Evolutionary conservation across 2,797 vertebrate genomes (phyloP).

Genomic region (Manis pentadactyla): DNA sequence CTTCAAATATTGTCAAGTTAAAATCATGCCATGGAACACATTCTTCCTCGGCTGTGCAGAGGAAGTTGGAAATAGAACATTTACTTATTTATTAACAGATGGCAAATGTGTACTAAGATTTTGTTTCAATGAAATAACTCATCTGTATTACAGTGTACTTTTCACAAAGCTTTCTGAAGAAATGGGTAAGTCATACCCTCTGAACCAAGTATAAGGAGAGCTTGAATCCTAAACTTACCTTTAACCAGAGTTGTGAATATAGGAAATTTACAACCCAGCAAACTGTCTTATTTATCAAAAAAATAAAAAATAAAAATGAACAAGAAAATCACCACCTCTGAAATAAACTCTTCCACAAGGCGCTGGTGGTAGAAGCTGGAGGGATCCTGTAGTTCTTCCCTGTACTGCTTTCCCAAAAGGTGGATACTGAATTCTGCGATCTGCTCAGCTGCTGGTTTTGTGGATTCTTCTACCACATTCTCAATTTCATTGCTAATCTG

Average conservation of each 20-base stretch:
- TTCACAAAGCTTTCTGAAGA: slow-evolving; percentile 51
- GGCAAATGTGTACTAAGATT: neutral
- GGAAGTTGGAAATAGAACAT: slow-evolving; percentile 5
- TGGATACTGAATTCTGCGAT: slow-evolving; percentile 92
- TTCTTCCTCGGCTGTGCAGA: neutral
- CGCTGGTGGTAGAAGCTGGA: slow-evolving; percentile 84
- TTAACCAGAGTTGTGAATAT: neutral
- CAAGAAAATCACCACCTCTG: slow-evolving; percentile 88
- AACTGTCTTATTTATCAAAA: neutral
- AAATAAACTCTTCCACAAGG: slow-evolving; percentile 89
- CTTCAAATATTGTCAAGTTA: neutral
- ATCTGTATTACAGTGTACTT: slow-evolving; percentile 5
- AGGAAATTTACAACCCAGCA: neutral
- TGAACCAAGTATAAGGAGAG: neutral
- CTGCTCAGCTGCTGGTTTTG: slow-evolving; percentile 87
- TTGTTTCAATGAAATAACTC: slow-evolving; percentile 27
- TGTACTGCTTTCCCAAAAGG: slow-evolving; percentile 90
- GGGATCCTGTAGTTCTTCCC: slow-evolving; percentile 88
- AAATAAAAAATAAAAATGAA: neutral
- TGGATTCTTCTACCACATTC: slow-evolving; percentile 82
- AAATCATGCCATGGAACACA: neutral
- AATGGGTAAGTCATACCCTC: neutral
- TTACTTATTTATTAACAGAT: slow-evolving; percentile 37
- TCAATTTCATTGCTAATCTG: slow-evolving; percentile 94
- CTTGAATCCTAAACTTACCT: neutral